phyloP scores from a whole-genome alignment of 1,140 invertebrate genomes.

The Papilio polytes region DNA sequence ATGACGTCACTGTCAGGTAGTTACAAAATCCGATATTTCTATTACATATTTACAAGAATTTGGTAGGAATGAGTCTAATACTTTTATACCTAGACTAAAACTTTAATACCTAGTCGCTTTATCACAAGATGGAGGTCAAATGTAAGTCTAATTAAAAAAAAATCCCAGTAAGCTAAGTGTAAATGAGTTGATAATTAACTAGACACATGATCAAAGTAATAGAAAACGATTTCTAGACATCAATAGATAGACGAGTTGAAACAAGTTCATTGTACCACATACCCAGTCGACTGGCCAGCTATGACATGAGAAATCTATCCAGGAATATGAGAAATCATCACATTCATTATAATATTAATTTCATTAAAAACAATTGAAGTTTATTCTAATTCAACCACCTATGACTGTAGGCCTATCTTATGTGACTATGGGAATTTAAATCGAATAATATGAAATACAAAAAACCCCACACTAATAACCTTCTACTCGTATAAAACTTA shows the following conservation, averaged over 20 bases:
- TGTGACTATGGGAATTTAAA: background rate
- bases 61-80: too few relatives aligned
- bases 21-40: too few relatives aligned
- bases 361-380: background rate
- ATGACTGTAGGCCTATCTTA: background rate
- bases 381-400: background rate
- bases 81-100: too few relatives aligned
- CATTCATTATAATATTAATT: constrained; percentile 36
- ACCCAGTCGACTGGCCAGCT: constrained; percentile 71
- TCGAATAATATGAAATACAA: too few relatives aligned
- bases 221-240: constrained; percentile 80
- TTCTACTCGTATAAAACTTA: too few relatives aligned
- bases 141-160: background rate
- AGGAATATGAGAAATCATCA: constrained; percentile 74
- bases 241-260: constrained; percentile 70
- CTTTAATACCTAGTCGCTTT: too few relatives aligned
- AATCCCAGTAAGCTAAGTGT: constrained; percentile 34
- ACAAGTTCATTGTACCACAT: constrained; percentile 81
- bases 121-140: background rate
- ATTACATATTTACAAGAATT: too few relatives aligned
- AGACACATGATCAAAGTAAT: constrained; percentile 76
- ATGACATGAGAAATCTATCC: constrained; percentile 74
- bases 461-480: too few relatives aligned
- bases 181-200: constrained; percentile 68
- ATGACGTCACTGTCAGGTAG: too few relatives aligned